phyloP scores from a whole-genome alignment of 2,113 vertebrate species.

The Leucosticte australis region DNA sequence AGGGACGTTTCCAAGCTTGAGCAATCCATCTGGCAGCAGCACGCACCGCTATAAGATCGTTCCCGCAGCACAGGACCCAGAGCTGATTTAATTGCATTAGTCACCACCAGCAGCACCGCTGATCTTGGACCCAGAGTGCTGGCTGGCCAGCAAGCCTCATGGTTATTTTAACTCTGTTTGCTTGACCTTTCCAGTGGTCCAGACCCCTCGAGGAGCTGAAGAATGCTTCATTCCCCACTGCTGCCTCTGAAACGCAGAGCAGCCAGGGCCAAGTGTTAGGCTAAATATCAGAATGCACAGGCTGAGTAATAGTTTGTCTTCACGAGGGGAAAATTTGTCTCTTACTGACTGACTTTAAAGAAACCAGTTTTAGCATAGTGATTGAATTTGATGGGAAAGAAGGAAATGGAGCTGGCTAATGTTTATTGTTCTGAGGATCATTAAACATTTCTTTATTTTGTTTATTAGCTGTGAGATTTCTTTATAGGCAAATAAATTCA shows the following conservation, averaged over 20 bases:
- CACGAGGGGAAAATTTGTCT: not conserved
- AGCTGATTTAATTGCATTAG: slow-evolving; percentile 64
- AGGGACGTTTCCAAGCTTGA: slow-evolving; percentile 69
- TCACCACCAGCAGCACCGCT: slow-evolving; percentile 63
- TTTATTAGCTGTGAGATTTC: not conserved
- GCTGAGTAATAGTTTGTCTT: not conserved
- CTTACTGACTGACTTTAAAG: not conserved
- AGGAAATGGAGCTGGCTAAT: not conserved
- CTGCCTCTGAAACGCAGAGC: not conserved
- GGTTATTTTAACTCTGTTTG: slow-evolving; percentile 40
- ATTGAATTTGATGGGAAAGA: not conserved
- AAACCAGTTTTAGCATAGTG: not conserved
- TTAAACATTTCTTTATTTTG: not conserved
- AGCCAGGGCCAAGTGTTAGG: not conserved
- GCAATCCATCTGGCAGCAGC: slow-evolving; percentile 74
- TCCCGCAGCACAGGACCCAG: slow-evolving; percentile 12
- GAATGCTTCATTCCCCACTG: not conserved
- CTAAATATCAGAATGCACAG: not conserved
- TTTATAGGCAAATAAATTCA: not conserved
- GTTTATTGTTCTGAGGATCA: not conserved
- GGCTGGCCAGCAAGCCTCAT: slow-evolving; percentile 27
- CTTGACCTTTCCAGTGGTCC: slow-evolving; percentile 39
- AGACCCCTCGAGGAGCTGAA: slow-evolving; percentile 1
- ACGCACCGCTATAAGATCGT: slow-evolving; percentile 6
- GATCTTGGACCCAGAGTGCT: slow-evolving; percentile 28